A percentile compares a stretch with the other conserved stretches of the same genome.
These are phyloP conservation scores for Aspidiotus destructor DNA, from an alignment of 2,888 invertebrate genomes.

Conservation along the genomic window DNA sequence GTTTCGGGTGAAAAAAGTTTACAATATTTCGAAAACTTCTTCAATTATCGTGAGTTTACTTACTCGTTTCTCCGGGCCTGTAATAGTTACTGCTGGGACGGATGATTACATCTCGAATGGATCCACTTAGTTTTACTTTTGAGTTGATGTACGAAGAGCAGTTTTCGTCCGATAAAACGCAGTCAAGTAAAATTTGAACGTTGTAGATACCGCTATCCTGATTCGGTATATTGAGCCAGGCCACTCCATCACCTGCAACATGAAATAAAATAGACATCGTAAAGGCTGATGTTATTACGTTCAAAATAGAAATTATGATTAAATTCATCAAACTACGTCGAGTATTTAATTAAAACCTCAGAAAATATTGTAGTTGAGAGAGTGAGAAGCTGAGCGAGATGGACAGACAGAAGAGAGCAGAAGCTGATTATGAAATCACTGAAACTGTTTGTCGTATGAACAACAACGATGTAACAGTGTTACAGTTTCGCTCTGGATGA, in stretches of 20 bases:
- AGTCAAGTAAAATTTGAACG: constrained; percentile 53
- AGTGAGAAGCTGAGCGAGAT: no score
- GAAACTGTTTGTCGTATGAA: no score
- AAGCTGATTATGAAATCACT: no score
- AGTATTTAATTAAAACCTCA: no score
- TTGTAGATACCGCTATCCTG: constrained; percentile 52
- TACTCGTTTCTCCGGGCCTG: constrained; percentile 54
- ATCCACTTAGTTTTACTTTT: constrained; percentile 52
- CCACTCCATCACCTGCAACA: constrained; percentile 54
- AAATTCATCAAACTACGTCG: no score
- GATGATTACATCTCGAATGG: constrained; percentile 56
- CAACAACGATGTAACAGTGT: no score
- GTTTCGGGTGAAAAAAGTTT: no score
- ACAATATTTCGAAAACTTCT: neutral
- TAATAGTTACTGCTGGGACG: constrained; percentile 54
- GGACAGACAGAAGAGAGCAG: no score
- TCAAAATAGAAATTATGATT: no score
- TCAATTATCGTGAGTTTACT: constrained; percentile 39
- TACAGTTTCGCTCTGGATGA: no score
- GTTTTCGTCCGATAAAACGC: constrained; percentile 44
- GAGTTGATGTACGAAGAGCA: constrained; percentile 53
- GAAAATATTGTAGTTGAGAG: no score
- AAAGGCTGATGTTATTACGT: no score
- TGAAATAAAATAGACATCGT: constrained; percentile 24
- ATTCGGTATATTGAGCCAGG: constrained; percentile 52